Base-by-base conservation (phyloP, 2,888 invertebrate genomes). In the Brassicogethes aeneus region DNA sequence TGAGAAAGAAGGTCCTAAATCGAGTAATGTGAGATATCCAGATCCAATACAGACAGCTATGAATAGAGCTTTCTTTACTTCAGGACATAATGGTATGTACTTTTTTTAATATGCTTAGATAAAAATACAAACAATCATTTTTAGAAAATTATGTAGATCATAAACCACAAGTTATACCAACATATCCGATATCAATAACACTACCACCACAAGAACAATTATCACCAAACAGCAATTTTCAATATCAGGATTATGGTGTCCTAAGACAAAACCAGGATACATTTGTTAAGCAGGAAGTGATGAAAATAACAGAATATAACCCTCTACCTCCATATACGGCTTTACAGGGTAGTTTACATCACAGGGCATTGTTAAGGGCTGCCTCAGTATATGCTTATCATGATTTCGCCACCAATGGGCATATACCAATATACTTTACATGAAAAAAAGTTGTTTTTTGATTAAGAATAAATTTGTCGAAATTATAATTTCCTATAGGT, bases 301-400 rank as follows among this genome's bases (percentile, higher is more conserved):
- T 17, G 7, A 39, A 48, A 10, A 45, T 39, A 2, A 13, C 10
- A 32, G 29, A 12, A 13, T 40, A 35, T 36, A 39, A 42, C 29
- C 14, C 44, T 12, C 46, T 66, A 40, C 66, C 65, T 7, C 57
- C 66, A 5, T 66, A 64, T 39, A 58, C 58, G 10, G 50, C 61
- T 2, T 44, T 64, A n/a, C 58, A 61, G 16, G 59, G 55, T 8
- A 61, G 54, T 42, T 42, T 60, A 10, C 64, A 64, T 40, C 63
- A 62, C 32, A 54, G 60, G 39, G 59, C 61, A 17, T 43, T 65
- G 15, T 44, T 65, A 14, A 55, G 62, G 37, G 60, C 62, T 2
- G 61, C 64, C 12, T 62, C 64, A 3, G 47, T 65, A 34, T 66
- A 62, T 46, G 57, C 61, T 16, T 66, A 56, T 37, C 55, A 59